Conservation (phyloP, 2,797 vertebrate species). For the Spheniscus humboldti region DNA sequence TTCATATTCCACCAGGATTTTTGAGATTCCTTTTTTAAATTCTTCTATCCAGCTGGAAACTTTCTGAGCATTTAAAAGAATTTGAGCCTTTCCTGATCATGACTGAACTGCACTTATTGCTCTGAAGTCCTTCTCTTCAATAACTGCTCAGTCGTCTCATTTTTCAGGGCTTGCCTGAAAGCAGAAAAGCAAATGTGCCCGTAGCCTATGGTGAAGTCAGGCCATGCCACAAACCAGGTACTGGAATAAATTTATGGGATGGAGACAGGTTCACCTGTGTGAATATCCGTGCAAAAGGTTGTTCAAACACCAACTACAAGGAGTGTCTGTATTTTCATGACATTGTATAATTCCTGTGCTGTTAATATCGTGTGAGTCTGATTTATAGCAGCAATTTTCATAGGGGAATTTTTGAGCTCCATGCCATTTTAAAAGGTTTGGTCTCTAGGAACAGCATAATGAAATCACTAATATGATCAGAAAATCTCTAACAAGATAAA, state of each 20-base stretch:
- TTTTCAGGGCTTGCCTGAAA: neutral
- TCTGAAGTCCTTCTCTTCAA: neutral
- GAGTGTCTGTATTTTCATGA: neutral
- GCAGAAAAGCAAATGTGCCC: neutral
- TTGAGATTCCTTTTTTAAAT: neutral
- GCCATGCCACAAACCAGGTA: neutral
- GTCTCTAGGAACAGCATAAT: slow-evolving; percentile 39
- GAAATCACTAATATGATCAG: slow-evolving; percentile 54
- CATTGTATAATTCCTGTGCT: neutral
- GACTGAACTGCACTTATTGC: neutral
- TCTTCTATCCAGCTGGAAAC: neutral
- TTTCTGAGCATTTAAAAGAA: neutral
- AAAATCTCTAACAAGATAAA: slow-evolving; percentile 53
- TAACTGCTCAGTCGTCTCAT: no score
- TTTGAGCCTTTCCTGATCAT: neutral
- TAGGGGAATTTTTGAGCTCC: slow-evolving; percentile 6
- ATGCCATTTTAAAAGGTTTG: slow-evolving; percentile 24
- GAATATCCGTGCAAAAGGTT: neutral
- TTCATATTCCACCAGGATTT: neutral
- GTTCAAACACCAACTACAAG: neutral
- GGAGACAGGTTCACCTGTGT: neutral
- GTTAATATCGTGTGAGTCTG: neutral
- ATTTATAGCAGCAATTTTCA: slow-evolving; percentile 44
- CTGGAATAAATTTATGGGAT: neutral
- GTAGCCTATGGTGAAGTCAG: neutral